A percentile compares a stretch with the other conserved stretches of the same genome.
phyloP scores from a whole-genome alignment of 2,888 invertebrate species.

The Scrobipalpa atriplicella region DNA sequence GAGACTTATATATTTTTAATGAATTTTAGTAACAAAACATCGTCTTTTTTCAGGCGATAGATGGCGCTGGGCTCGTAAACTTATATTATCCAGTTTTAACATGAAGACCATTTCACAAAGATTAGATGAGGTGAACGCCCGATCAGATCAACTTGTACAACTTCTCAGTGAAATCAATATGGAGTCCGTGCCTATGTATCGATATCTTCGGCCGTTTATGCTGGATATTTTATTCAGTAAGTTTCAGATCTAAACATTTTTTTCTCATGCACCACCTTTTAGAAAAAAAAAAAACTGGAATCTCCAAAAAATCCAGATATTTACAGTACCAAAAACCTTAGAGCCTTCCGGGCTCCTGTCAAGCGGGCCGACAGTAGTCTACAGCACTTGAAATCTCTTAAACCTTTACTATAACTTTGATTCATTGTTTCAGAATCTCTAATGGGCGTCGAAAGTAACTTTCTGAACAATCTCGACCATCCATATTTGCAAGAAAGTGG shows the following conservation, averaged over 20 bases:
- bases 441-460: slow-evolving; percentile 45
- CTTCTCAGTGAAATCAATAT: slow-evolving; percentile 36
- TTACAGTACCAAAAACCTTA: too few species aligned
- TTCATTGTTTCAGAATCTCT: slow-evolving; percentile 40
- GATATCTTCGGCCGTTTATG: slow-evolving; percentile 48
- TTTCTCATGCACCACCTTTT: background rate
- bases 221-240: slow-evolving; percentile 48
- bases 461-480: slow-evolving; percentile 42
- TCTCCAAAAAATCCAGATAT: background rate
- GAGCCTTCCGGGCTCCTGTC: too few species aligned
- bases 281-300: too few species aligned
- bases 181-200: slow-evolving; percentile 42
- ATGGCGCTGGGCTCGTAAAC: slow-evolving; percentile 47
- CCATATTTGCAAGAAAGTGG: slow-evolving; percentile 44
- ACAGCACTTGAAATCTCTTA: too few species aligned
- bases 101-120: slow-evolving; percentile 45
- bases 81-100: slow-evolving; percentile 47
- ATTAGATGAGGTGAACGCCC: slow-evolving; percentile 41
- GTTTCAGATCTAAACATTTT: slow-evolving; percentile 26
- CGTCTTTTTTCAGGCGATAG: slow-evolving; percentile 39
- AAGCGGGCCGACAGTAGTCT: too few species aligned
- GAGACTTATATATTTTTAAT: background rate
- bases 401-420: too few species aligned
- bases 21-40: background rate
- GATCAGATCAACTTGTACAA: slow-evolving; percentile 41